Evolutionary conservation across 2,113 vertebrate genomes (phyloP).

Genomic region (Crocuta crocuta): DNA sequence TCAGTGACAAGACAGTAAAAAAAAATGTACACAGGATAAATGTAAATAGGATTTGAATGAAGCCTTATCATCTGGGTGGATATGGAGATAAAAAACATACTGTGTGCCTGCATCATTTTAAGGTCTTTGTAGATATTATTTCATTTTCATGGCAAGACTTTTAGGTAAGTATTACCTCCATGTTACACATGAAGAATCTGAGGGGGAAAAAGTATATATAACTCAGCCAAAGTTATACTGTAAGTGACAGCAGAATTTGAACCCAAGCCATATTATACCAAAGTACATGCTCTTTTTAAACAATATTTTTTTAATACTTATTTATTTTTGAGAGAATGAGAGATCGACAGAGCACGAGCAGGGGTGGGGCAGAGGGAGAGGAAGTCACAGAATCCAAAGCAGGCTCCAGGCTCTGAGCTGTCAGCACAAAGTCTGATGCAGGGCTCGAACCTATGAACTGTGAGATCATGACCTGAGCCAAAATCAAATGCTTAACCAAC

Average conservation of each 20-base stretch:
- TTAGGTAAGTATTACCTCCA: not conserved
- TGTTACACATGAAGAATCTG: conserved; percentile 12
- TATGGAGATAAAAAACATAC: not conserved
- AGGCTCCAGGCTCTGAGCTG: too few species aligned
- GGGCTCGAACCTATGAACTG: too few species aligned
- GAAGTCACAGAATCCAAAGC: too few species aligned
- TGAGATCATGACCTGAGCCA: too few species aligned
- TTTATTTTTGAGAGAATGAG: too few species aligned
- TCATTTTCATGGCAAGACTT: conserved; percentile 27
- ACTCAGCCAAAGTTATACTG: conserved; percentile 14
- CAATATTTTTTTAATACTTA: too few species aligned
- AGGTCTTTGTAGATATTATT: not conserved
- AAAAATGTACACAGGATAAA: conserved; percentile 29
- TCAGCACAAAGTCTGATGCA: too few species aligned
- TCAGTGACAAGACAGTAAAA: not conserved
- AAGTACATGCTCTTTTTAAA: not conserved
- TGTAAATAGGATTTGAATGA: not conserved
- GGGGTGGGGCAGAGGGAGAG: too few species aligned
- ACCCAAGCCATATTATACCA: not conserved
- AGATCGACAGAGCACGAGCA: too few species aligned
- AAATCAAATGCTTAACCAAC: too few species aligned
- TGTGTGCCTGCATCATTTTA: not conserved
- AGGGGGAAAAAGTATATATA: not conserved
- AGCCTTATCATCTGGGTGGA: not conserved
- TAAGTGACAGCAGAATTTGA: conserved; percentile 32